Base-by-base conservation (phyloP, 2,797 vertebrate species). In the Takifugu rubripes region DNA sequence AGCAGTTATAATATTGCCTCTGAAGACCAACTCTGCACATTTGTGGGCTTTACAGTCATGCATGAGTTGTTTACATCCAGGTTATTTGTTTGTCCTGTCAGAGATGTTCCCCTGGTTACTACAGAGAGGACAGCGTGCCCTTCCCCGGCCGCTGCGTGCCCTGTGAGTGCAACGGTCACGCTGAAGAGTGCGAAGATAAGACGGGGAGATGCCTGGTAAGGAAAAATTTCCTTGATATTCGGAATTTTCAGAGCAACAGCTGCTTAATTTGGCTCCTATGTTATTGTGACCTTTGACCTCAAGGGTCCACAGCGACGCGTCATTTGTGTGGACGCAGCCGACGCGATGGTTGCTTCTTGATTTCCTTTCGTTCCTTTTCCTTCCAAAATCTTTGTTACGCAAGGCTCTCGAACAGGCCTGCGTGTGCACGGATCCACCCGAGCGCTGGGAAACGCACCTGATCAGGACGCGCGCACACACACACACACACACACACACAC, bases 131-230 rank as follows among this genome's bases (percentile, higher is more conserved):
- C 68, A 89, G 55, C 5, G 88, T 87, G 11, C 43, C 72, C 1
- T 88, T 70, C 65, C 54, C 84, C 0, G 92, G 93, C 66, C 90
- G 65, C 21, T 99, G 97, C 59, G 75, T 96, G 44, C 88, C 90
- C 68, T 99, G 97, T 77, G 77, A 75, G 56, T 99, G 97, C 81
- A 93, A 96, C 0, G 92, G 92, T 51, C 93, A 93, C 70, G 88
- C 97, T 7, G 65, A 84, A 1, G 87, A 91, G 56, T 99, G 97
- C 73, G 90, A 93, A 17, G 94, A 97, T 14, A 84, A 76, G 64
- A 93, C 94, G 0, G 96, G 97, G 66, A 90, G 64, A 72, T 98
- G 97, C 62, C 85, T 94, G 82, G 97, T 99, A 89, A 96, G 96
- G 56, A 27, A 72, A 27, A 29, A 21, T 21, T 21, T 21, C 21